Evolutionary conservation across 2,888 invertebrate genomes (phyloP).

Genomic region (Coronaproctus castanopsis): DNA sequence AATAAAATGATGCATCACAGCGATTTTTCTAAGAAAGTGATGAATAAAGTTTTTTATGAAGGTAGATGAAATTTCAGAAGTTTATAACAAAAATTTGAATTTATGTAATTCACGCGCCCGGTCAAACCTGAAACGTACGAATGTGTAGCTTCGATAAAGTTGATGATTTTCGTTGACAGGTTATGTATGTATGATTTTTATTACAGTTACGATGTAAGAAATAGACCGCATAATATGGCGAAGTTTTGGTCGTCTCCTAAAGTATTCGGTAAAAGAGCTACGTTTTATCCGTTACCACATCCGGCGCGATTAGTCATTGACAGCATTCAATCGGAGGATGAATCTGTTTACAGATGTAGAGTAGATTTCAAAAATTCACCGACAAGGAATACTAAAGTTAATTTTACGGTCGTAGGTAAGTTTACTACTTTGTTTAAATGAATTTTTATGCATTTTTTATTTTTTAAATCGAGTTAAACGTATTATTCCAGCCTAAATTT

Average conservation of each 20-base stretch:
- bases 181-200: no score
- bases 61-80: no score
- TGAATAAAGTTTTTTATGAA: no score
- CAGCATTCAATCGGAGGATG: slow-evolving; percentile 28
- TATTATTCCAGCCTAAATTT: no score
- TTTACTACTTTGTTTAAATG: not conserved
- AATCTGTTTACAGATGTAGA: slow-evolving; percentile 32
- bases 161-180: no score
- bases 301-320: slow-evolving; percentile 36
- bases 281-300: slow-evolving; percentile 33
- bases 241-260: slow-evolving; percentile 37
- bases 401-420: slow-evolving; percentile 34
- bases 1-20: no score
- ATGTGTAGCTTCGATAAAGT: no score
- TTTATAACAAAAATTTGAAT: no score
- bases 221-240: slow-evolving; percentile 33
- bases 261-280: slow-evolving; percentile 36
- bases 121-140: no score
- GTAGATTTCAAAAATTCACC: slow-evolving; percentile 34
- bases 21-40: no score
- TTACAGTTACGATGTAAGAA: slow-evolving; percentile 39
- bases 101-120: no score
- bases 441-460: slow-evolving; percentile 3
- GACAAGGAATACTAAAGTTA: slow-evolving; percentile 32
- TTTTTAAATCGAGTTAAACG: no score